Evolutionary conservation across 2,113 vertebrate species (phyloP).

Genomic region (Daboia siamensis): DNA sequence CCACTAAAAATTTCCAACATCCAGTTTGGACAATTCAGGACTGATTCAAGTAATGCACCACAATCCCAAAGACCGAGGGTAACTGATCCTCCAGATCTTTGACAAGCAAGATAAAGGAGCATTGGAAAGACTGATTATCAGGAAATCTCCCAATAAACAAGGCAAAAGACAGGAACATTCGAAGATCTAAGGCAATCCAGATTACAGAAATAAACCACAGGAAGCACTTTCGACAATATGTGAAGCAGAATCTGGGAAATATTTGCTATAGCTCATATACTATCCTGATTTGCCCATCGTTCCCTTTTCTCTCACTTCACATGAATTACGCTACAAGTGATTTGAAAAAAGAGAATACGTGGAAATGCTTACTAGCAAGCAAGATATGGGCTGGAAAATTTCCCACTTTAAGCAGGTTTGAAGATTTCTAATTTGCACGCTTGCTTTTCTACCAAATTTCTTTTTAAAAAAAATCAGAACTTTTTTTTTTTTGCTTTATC

Average conservation of each 20-base stretch:
- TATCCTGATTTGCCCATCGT: background rate
- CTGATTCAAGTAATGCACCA: too few species aligned
- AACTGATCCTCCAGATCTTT: background rate
- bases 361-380: background rate
- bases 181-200: background rate
- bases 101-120: background rate
- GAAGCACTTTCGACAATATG: background rate
- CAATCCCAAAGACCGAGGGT: background rate
- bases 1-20: background rate
- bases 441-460: background rate
- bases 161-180: background rate
- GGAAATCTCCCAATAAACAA: background rate
- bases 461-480: background rate
- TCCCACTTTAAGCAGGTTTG: background rate
- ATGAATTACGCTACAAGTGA: background rate
- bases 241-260: background rate
- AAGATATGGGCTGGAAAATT: background rate
- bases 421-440: background rate
- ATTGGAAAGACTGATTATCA: background rate
- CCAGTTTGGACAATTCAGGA: background rate
- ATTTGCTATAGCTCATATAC: background rate
- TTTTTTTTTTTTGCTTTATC: background rate
- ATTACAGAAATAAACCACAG: background rate
- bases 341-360: background rate
- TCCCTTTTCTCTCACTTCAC: background rate